Evolutionary conservation across 2,888 invertebrate genomes (phyloP), one percentile per base, ranked within the genome.

Genomic region (Troides helena): DNA sequence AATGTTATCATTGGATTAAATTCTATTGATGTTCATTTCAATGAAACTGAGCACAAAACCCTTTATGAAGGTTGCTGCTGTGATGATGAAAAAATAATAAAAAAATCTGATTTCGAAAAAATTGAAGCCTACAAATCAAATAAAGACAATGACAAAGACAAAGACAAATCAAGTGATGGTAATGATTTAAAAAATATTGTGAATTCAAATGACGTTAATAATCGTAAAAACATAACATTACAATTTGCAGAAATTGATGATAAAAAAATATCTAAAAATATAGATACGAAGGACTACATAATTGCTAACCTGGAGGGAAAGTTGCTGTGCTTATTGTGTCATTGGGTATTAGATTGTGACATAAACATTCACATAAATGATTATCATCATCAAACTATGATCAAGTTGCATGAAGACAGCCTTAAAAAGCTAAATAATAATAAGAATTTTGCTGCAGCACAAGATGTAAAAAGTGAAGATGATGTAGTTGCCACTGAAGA

Each of bases 251-350:
- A 23, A 58, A 58, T 23, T 23, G n/a, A 58, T 10, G 57, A 25
- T 62, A 58, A 70, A 69, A 6, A 58, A 23, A 73, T 80, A 8
- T 75, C 74, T 67, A 71, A 78, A 62, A 65, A 69, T 3, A 46
- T 81, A 12, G 69, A 65, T 14, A 72, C 77, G n/a, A 72, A 71
- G 12, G 61, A 78, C 21, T 81, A 78, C 65, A 68, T 81, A 12
- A 71, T 71, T 6, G 7, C 17, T 7, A 72, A 76, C 62, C 69
- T 71, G 36, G 58, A 72, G 17, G 76, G 75, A 4, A 65, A 59
- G 0, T 64, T 61, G 18, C 76, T 73, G 76, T 82, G 82, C 53
- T 72, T 80, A 5, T 67, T 81, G 3, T 81, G 82, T 53, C 75
- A 78, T 46, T 79, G 75, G 78, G 14, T 66, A 2, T 74, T 80